Percentiles rank a stretch among this genome's conserved stretches.
phyloP scores from a whole-genome alignment of 2,888 invertebrate species.

The Diloba caeruleocephala region DNA sequence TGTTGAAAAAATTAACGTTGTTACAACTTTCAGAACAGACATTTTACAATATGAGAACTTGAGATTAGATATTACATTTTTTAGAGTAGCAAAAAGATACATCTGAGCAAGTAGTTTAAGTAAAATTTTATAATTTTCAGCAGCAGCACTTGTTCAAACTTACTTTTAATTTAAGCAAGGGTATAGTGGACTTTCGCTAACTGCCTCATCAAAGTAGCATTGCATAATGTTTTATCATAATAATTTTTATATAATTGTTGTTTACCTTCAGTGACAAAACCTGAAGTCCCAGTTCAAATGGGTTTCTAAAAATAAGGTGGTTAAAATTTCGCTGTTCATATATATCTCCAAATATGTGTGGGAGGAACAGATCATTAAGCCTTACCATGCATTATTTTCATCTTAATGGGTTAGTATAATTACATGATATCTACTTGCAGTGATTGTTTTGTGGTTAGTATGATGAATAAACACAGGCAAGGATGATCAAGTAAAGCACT shows the following conservation, averaged over 20 bases:
- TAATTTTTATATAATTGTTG: constrained; percentile 1
- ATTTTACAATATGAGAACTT: constrained; percentile 9
- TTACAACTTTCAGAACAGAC: constrained; percentile 15
- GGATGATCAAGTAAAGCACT: constrained; percentile 90
- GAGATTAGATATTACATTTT: constrained; percentile 1
- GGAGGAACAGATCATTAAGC: constrained; percentile 72
- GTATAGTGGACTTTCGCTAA: constrained; percentile 52
- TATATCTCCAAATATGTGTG: constrained; percentile 45
- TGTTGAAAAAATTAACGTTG: constrained; percentile 68
- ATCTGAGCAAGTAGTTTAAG: constrained; percentile 35
- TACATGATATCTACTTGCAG: constrained; percentile 81
- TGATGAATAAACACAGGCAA: constrained; percentile 89
- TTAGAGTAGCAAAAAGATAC: constrained; percentile 31
- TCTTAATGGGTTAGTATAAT: constrained; percentile 76
- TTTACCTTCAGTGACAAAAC: constrained; percentile 5
- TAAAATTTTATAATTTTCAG: constrained; percentile 58
- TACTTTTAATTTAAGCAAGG: constrained; percentile 60
- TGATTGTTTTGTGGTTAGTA: constrained; percentile 83
- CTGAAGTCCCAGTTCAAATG: constrained; percentile 61
- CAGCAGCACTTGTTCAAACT: constrained; percentile 59
- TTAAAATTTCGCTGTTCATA: constrained; percentile 24
- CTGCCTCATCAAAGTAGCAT: constrained; percentile 12
- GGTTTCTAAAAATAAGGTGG: constrained; percentile 49
- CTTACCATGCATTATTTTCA: constrained; percentile 78
- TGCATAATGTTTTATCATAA: constrained; percentile 13